Percentiles rank a stretch among this genome's conserved stretches.
These are phyloP conservation scores for Pandemis heparana DNA, from an alignment of 2,888 invertebrate genomes.

Conservation along the genomic window DNA sequence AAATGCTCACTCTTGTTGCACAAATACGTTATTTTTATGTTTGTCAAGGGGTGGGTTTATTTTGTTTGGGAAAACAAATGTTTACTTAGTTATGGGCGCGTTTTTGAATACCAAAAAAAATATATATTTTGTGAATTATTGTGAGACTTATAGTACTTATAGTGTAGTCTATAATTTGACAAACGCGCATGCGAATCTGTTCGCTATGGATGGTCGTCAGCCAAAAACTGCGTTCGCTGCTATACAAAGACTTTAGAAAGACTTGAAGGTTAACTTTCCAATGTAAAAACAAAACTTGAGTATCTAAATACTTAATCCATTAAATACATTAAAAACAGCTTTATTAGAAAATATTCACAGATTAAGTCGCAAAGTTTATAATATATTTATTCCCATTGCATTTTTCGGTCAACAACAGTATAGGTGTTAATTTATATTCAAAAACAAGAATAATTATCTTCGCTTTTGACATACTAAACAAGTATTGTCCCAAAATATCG, in stretches of 20 bases:
- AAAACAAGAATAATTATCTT: not conserved
- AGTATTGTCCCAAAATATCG: conserved; percentile 14
- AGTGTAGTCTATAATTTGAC: no score
- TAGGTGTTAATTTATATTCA: not conserved
- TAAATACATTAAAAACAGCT: no score
- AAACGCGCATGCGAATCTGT: not conserved
- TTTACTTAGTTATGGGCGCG: conserved; percentile 32
- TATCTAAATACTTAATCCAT: no score
- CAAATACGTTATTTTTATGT: conserved; percentile 64
- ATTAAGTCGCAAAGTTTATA: no score
- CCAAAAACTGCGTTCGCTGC: no score
- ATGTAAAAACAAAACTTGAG: no score
- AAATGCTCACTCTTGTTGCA: conserved; percentile 69
- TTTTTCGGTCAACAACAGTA: not conserved
- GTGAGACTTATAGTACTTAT: not conserved
- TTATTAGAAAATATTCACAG: no score
- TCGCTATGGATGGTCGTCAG: no score
- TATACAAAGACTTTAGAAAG: not conserved
- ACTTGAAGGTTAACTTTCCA: not conserved
- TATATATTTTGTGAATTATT: not conserved
- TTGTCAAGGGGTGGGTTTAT: conserved; percentile 20
- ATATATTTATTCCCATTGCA: not conserved
- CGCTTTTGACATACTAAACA: conserved; percentile 10
- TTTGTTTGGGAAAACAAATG: conserved; percentile 32
- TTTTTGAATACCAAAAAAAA: not conserved